A percentile compares a stretch with the other conserved stretches of the same genome.
Evolutionary conservation across 2,888 invertebrate species (phyloP).

Genomic region (Idaea biselata): DNA sequence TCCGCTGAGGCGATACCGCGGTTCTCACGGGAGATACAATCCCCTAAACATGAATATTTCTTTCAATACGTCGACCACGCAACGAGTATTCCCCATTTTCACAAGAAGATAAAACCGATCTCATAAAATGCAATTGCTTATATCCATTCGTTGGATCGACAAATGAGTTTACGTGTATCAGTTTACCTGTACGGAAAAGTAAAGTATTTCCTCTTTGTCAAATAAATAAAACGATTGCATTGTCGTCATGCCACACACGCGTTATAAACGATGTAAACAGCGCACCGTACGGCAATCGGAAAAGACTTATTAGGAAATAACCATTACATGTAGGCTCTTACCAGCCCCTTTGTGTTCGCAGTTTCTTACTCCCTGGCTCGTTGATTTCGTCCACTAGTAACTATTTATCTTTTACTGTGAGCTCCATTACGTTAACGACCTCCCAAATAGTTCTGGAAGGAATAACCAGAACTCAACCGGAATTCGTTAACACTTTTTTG

Average conservation of each 20-base stretch:
- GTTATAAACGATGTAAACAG: constrained; percentile 6
- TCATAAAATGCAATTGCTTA: constrained; percentile 35
- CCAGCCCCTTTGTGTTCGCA: constrained; percentile 36
- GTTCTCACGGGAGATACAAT: constrained; percentile 34
- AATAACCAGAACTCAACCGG: constrained; percentile 46
- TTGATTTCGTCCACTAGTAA: constrained; percentile 55
- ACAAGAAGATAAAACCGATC: constrained; percentile 35
- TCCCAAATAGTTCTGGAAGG: constrained; percentile 60
- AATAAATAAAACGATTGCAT: constrained; percentile 1
- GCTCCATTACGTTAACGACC: constrained; percentile 69
- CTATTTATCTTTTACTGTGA: constrained; percentile 63
- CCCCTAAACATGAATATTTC: constrained; percentile 30
- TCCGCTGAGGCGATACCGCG: constrained; percentile 34
- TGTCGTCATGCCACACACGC: constrained; percentile 11
- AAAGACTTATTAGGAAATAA: constrained; percentile 36
- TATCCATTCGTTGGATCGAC: constrained; percentile 13
- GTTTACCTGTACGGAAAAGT: constrained; percentile 14
- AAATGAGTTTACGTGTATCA: constrained; percentile 23
- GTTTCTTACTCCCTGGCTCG: constrained; percentile 52
- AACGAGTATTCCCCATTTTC: constrained; percentile 38
- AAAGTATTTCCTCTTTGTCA: neutral
- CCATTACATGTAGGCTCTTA: constrained; percentile 41
- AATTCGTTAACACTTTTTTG: constrained; percentile 45
- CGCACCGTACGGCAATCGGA: constrained; percentile 13
- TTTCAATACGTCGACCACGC: constrained; percentile 39